Conservation (phyloP, 2,888 invertebrate genomes). For the Linnaemya vulpina region DNA sequence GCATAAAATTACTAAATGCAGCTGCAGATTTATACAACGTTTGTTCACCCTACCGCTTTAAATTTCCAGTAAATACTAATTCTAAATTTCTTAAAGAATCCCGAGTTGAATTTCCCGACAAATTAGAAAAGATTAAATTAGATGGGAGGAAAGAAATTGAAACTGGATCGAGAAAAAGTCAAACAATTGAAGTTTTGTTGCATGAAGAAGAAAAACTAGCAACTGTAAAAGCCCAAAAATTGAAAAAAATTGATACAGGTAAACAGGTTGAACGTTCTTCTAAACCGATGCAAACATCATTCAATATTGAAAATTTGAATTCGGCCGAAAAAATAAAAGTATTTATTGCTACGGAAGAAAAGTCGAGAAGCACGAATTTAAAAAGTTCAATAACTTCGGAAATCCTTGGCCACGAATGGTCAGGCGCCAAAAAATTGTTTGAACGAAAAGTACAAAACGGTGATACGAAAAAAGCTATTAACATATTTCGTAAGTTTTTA, state of each 20-base stretch:
- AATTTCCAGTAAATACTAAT: slow-evolving; percentile 76
- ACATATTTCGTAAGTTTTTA: slow-evolving; percentile 79
- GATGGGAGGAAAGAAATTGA: background rate
- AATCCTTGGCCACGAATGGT: slow-evolving; percentile 79
- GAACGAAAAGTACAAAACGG: slow-evolving; percentile 76
- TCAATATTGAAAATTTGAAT: slow-evolving; percentile 74
- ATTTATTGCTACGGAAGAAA: slow-evolving; percentile 78
- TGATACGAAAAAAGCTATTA: slow-evolving; percentile 77
- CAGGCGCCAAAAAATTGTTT: slow-evolving; percentile 77
- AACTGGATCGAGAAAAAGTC: background rate
- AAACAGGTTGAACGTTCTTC: slow-evolving; percentile 64
- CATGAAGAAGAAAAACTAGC: slow-evolving; percentile 39
- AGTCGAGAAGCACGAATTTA: slow-evolving; percentile 74
- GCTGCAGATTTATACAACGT: slow-evolving; percentile 76
- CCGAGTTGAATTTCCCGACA: slow-evolving; percentile 73
- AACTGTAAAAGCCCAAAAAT: slow-evolving; percentile 67
- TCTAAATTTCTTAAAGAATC: slow-evolving; percentile 73
- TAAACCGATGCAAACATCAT: slow-evolving; percentile 40
- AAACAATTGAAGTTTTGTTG: slow-evolving; percentile 25
- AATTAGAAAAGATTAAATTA: slow-evolving; percentile 62
- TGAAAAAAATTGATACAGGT: slow-evolving; percentile 75
- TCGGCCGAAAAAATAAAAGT: slow-evolving; percentile 76
- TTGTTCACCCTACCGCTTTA: slow-evolving; percentile 70
- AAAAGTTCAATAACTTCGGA: slow-evolving; percentile 75
- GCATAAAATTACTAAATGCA: slow-evolving; percentile 73